Conservation (phyloP, 64 coral and sea anemone genomes). For the Montipora foliosa region DNA sequence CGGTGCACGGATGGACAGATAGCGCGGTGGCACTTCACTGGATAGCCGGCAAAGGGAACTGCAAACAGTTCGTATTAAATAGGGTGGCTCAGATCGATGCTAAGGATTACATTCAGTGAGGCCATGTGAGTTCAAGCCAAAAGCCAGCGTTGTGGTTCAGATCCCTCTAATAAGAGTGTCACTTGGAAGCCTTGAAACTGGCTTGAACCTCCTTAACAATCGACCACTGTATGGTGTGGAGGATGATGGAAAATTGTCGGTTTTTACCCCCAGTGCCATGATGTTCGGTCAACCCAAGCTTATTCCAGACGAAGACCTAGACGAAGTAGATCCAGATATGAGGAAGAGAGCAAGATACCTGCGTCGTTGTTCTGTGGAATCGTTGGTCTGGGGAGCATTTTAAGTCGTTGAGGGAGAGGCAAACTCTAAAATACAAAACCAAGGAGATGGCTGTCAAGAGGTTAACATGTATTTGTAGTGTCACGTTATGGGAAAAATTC, state of each 20-base stretch:
- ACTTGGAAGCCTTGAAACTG: too few relatives aligned
- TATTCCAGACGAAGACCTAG: slow-evolving; percentile 7
- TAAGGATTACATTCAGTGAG: slow-evolving; percentile 44
- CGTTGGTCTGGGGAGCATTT: slow-evolving; percentile 30
- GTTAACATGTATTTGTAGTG: too few relatives aligned
- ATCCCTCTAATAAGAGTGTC: too few relatives aligned
- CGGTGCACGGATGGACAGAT: slow-evolving; percentile 57
- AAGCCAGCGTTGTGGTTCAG: slow-evolving; percentile 51
- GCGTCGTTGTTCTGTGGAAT: slow-evolving; percentile 9
- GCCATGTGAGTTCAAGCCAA: slow-evolving; percentile 19
- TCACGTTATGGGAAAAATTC: too few relatives aligned
- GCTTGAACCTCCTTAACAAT: slow-evolving; percentile 11
- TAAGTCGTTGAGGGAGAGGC: neutral
- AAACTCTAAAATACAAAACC: slow-evolving; percentile 21
- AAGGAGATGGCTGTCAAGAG: neutral
- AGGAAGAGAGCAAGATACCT: neutral
- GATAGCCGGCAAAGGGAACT: slow-evolving; percentile 33
- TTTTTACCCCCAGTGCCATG: slow-evolving; percentile 5
- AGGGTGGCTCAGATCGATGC: slow-evolving; percentile 41
- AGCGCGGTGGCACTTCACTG: slow-evolving; percentile 57
- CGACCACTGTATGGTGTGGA: neutral
- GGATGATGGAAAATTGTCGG: slow-evolving; percentile 8
- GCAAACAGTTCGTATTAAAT: slow-evolving; percentile 71
- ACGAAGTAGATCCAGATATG: neutral
- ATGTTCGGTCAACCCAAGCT: neutral